phyloP scores from a whole-genome alignment of 2,888 invertebrate genomes.

The Schizotus pectinicornis region DNA sequence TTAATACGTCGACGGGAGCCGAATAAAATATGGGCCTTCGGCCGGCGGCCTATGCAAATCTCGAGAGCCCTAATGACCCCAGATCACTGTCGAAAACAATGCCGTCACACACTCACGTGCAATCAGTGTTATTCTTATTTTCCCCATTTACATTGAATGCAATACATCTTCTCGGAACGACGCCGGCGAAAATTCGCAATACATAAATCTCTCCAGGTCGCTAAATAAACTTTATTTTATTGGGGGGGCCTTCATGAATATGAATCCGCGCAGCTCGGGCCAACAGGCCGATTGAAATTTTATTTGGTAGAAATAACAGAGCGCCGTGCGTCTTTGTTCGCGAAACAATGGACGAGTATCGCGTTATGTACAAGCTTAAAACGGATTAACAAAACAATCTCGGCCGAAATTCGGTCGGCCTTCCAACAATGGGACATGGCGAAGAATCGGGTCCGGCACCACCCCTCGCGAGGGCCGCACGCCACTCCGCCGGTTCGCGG shows the following conservation, averaged over 20 bases:
- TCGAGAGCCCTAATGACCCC: no score
- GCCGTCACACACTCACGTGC: conserved; percentile 46
- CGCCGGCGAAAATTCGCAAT: conserved; percentile 50
- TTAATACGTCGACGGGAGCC: conserved; percentile 38
- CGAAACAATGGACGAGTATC: conserved; percentile 38
- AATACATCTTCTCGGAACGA: conserved; percentile 54
- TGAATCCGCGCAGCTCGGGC: conserved; percentile 42
- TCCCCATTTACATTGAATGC: conserved; percentile 57
- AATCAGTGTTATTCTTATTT: conserved; percentile 54
- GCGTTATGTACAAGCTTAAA: conserved; percentile 14
- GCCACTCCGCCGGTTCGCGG: no score
- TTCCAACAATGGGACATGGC: conserved; percentile 4
- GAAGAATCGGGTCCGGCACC: conserved; percentile 3
- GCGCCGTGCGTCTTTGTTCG: conserved; percentile 34
- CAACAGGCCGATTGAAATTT: conserved; percentile 40
- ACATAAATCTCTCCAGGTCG: conserved; percentile 52
- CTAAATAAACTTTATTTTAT: conserved; percentile 53
- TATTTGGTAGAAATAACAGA: conserved; percentile 42
- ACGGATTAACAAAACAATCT: conserved; percentile 28
- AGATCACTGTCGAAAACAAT: conserved; percentile 39
- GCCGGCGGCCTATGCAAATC: not conserved
- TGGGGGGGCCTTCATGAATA: conserved; percentile 52
- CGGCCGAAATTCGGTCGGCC: not conserved
- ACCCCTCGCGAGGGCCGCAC: not conserved
- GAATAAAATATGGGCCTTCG: not conserved